These are phyloP conservation scores for Ischnura elegans DNA, from an alignment of 2,888 invertebrate species.

Conservation along the genomic window DNA sequence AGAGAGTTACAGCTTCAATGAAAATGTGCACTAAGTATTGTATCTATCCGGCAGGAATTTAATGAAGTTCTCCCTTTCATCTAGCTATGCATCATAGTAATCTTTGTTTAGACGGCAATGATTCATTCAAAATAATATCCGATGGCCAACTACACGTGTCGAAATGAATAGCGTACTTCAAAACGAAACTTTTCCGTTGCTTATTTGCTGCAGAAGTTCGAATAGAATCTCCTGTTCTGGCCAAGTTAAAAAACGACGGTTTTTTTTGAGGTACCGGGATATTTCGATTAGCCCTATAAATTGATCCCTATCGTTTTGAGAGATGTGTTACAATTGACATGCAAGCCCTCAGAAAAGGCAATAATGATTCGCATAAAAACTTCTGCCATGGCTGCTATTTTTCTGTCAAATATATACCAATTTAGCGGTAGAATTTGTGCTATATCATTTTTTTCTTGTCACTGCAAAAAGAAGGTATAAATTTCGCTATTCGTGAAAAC, in stretches of 20 bases:
- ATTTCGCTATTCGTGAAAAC: not conserved
- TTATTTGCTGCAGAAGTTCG: not conserved
- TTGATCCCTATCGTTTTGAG: not conserved
- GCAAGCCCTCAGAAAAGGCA: not conserved
- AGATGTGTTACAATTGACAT: not conserved
- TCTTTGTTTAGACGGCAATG: no score
- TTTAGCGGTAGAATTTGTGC: not conserved
- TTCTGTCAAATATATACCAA: not conserved
- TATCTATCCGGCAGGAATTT: no score
- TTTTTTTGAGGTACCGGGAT: not conserved
- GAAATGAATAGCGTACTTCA: not conserved
- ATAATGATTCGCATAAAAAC: not conserved
- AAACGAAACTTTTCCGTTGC: not conserved
- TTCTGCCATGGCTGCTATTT: not conserved
- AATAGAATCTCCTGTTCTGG: not conserved
- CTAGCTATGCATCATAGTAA: no score
- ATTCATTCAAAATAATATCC: no score
- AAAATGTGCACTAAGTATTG: no score
- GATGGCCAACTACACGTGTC: no score
- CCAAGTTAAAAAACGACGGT: not conserved
- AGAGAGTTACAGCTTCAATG: no score
- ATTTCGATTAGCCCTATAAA: not conserved
- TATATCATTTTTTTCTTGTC: not conserved
- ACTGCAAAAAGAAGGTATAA: not conserved
- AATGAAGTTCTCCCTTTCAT: no score